Percentiles rank a stretch among this genome's conserved stretches.
These are phyloP conservation scores for Lottia gigantea DNA, from an alignment of 2,888 invertebrate genomes.

Conservation along the genomic window DNA sequence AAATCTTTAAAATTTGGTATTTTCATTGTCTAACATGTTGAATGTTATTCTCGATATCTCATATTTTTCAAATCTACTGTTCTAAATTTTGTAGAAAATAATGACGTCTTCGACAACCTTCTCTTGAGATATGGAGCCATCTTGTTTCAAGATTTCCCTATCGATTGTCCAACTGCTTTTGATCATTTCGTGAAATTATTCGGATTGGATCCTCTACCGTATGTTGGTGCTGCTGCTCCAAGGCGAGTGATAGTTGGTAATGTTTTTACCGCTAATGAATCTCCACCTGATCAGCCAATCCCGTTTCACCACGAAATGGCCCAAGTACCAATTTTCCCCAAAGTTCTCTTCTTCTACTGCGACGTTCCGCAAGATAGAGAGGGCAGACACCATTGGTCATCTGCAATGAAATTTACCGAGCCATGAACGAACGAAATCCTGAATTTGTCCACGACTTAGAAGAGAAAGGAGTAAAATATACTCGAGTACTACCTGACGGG, in stretches of 20 bases:
- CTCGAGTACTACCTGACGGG: conserved; percentile 45
- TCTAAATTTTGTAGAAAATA: conserved; percentile 32
- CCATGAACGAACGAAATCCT: conserved; percentile 34
- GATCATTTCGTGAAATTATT: conserved; percentile 43
- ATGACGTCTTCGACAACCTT: conserved; percentile 24
- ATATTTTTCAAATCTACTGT: no score
- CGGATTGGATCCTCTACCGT: conserved; percentile 42
- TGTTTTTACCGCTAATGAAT: conserved; percentile 54
- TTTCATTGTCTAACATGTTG: no score
- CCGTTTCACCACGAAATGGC: conserved; percentile 61
- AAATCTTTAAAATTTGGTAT: no score
- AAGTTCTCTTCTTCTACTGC: conserved; percentile 50
- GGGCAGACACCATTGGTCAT: conserved; percentile 51
- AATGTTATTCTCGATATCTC: no score
- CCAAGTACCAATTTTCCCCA: conserved; percentile 50
- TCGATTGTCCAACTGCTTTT: conserved; percentile 41
- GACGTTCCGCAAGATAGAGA: conserved; percentile 38
- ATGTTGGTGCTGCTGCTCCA: conserved; percentile 53
- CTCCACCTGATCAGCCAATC: conserved; percentile 51
- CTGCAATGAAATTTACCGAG: conserved; percentile 43
- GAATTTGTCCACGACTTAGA: conserved; percentile 41
- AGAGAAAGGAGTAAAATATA: no score
- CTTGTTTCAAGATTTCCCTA: conserved; percentile 48
- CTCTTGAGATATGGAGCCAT: conserved; percentile 46
- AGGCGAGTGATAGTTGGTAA: conserved; percentile 40